Conservation (phyloP, 1,140 invertebrate species). For the Drosophila sucinea region DNA sequence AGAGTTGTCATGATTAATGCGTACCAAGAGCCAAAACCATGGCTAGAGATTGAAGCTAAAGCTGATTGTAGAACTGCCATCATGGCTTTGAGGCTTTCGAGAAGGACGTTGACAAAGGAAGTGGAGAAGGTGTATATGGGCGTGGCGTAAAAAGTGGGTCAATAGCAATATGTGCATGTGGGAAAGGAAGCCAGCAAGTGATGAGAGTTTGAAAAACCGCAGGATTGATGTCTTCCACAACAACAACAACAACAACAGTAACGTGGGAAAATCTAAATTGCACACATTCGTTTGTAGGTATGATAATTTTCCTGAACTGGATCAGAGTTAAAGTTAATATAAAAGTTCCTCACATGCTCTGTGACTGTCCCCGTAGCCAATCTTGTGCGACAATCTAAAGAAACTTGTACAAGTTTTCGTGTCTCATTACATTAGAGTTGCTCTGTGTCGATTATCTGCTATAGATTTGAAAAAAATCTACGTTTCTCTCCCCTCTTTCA, state of each 20-base stretch:
- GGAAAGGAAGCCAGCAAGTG: slow-evolving; percentile 13
- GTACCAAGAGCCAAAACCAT: slow-evolving; percentile 52
- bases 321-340: background rate
- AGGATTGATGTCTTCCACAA: background rate
- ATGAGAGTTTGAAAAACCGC: background rate
- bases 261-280: slow-evolving; percentile 1
- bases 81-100: slow-evolving; percentile 18
- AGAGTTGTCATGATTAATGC: slow-evolving; percentile 78
- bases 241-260: background rate
- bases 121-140: slow-evolving; percentile 20
- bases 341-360: background rate
- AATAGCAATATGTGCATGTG: background rate
- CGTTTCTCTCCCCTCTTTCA: slow-evolving; percentile 8
- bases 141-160: background rate
- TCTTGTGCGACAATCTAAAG: slow-evolving; percentile 1
- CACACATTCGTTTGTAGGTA: background rate
- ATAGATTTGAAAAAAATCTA: slow-evolving; percentile 40
- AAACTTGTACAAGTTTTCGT: slow-evolving; percentile 25
- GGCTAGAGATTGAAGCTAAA: slow-evolving; percentile 38
- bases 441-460: slow-evolving; percentile 31
- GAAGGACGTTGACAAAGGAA: slow-evolving; percentile 20
- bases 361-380: background rate
- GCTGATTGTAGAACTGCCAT: slow-evolving; percentile 33
- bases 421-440: slow-evolving; percentile 20
- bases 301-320: background rate